A percentile compares a stretch with the other conserved stretches of the same genome.
Conservation (phyloP, 1,140 invertebrate species). For the Drosophila sechellia region DNA sequence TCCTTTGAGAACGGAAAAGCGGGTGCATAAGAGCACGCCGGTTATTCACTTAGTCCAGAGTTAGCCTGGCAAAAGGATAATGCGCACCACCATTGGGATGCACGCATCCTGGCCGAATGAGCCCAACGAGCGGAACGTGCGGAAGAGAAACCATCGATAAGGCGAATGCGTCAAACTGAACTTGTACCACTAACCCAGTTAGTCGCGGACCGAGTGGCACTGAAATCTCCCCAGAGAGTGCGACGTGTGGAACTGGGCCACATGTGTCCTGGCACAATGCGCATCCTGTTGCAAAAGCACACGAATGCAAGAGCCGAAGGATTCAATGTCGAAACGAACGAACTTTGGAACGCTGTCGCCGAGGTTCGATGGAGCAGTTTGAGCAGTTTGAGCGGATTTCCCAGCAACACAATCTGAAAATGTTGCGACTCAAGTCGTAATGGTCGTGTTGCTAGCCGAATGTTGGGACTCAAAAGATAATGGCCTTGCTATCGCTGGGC, state of each 20-base stretch:
- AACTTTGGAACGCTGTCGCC: constrained; percentile 10
- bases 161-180: constrained; percentile 69
- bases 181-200: constrained; percentile 84
- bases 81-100: constrained; percentile 28
- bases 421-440: background rate
- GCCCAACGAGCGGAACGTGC: constrained; percentile 22
- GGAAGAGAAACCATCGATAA: constrained; percentile 48
- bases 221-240: constrained; percentile 3
- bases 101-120: constrained; percentile 28
- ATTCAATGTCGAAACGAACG: constrained; percentile 14
- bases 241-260: constrained; percentile 17
- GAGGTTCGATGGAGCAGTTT: constrained; percentile 16
- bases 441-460: background rate
- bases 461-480: constrained; percentile 23
- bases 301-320: background rate
- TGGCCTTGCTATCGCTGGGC: background rate
- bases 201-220: constrained; percentile 19
- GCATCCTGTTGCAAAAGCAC: constrained; percentile 39
- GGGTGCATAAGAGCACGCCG: background rate
- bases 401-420: background rate
- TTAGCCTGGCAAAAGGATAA: constrained; percentile 9
- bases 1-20: constrained; percentile 1
- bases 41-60: constrained; percentile 7
- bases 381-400: constrained; percentile 16
- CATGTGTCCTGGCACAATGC: constrained; percentile 36